Evolutionary conservation across 2,113 vertebrate genomes (phyloP), one percentile per base, ranked within the genome.

Genomic region (Terrapene triunguis): DNA sequence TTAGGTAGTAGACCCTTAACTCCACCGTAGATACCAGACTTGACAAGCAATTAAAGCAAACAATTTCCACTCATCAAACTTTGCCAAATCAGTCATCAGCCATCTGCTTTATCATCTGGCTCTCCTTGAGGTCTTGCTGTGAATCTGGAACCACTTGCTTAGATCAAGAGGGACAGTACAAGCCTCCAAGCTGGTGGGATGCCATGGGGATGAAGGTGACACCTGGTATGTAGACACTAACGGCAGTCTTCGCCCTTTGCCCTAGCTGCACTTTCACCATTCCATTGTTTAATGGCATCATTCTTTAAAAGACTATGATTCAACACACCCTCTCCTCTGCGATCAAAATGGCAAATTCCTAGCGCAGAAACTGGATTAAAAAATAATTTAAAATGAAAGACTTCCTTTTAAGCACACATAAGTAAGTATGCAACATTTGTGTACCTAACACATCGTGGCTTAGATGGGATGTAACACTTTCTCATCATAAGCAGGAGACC

Each of bases 41-140:
- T 99, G 98, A 99, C 98, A 99, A 98, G 98, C 99, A 99, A 99
- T 99, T 99, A 99, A 99, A 99, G 97, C 97, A 98, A 98, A 98
- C 98, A 98, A 98, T 98, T 99, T 99, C 98, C 98, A 98, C 98
- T 98, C 98, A 98, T 99, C 98, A 99, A 96, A 98, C 97, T 97
- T 98, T 98, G 98, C 98, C 98, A 98, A 98, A 98, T 98, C 97
- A 98, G 98, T 98, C 98, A 98, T 98, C 95, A 97, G 96, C 99
- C 99, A 99, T 99, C 99, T 99, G 99, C 97, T 98, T 98, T 90
- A 97, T 99, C 99, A 99, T 98, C 98, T 99, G 98, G 97, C 97
- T 96, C 97, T 98, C 97, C 98, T 97, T 96, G 97, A 98, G 96
- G 98, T 98, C 98, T 98, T 96, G 97, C 98, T 98, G 98, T 90